Evolutionary conservation across 2,113 vertebrate genomes (phyloP).

Genomic region (Takifugu flavidus): DNA sequence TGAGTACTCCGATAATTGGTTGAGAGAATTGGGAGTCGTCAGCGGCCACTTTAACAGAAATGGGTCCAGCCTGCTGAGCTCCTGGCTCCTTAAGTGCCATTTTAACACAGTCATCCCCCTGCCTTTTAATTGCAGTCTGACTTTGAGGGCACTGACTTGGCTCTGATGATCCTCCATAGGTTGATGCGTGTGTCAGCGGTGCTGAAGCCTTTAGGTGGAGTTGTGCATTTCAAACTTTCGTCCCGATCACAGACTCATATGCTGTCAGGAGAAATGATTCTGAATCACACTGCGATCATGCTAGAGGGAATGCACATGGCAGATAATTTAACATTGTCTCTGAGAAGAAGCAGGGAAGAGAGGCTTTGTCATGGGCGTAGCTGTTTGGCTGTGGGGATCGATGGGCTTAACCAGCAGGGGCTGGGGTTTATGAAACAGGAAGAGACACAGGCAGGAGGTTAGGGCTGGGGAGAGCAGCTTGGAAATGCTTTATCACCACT

Average conservation of each 20-base stretch:
- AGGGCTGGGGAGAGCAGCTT: constrained; percentile 50
- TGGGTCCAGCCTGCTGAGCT: constrained; percentile 60
- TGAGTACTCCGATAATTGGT: constrained; percentile 71
- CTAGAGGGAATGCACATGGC: constrained; percentile 55
- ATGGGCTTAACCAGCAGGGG: constrained; percentile 66
- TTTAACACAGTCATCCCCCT: constrained; percentile 64
- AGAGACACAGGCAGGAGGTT: constrained; percentile 62
- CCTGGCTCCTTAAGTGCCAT: constrained; percentile 67
- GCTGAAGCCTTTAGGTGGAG: not conserved
- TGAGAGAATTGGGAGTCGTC: constrained; percentile 68
- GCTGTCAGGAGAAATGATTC: constrained; percentile 24
- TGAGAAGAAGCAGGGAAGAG: constrained; percentile 33
- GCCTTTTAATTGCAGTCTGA: constrained; percentile 72
- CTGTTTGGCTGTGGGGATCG: constrained; percentile 61
- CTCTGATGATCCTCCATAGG: constrained; percentile 30
- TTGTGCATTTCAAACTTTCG: not conserved
- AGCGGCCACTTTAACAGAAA: constrained; percentile 62
- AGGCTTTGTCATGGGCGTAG: constrained; percentile 61
- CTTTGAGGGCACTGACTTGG: constrained; percentile 52
- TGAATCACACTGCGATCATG: constrained; percentile 47
- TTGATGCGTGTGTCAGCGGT: not conserved
- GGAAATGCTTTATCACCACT: constrained; percentile 65
- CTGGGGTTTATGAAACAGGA: constrained; percentile 60
- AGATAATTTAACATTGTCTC: constrained; percentile 53
- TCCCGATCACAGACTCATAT: constrained; percentile 2